Base-by-base conservation (phyloP, 2,888 invertebrate genomes). In the Trypoxylon attenuatum region DNA sequence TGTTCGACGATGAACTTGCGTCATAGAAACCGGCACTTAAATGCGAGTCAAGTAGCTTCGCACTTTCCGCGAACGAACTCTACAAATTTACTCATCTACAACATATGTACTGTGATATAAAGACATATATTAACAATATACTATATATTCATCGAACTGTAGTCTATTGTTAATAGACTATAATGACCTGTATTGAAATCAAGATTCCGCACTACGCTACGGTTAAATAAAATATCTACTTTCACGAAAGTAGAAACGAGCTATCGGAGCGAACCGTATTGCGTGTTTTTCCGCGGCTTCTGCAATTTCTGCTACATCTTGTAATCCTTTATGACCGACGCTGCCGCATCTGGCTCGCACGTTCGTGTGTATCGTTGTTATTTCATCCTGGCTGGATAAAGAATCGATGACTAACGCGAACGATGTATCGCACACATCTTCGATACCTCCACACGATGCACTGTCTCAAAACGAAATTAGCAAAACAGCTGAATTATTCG, bases 1-100 rank as follows among this genome's bases (percentile, higher is more conserved):
- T 18, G 33, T 16, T 46, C 43, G 41, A 27, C 29, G 59, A 68
- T 68, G 45, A 50, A 62, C 43, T 43, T 18, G 65, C 65, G 42
- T 57, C 59, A 50, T 16, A 23, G 54, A 60, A 33, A 45, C n/a
- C 13, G 23, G 23, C 38, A 42, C 16, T 54, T 27, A 21, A 27
- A 46, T 51, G 19, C 55, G 16, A 39, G n/a, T 53, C 33, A 18
- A 42, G 43, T 6, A 25, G 10, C 45, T 42, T 60, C 23, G 39
- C 25, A 5, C 22, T 16, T n/a, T n/a, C n/a, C 8, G 18, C 22
- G 10, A 23, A 8, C 43, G 50, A 43, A 16, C 27, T 16, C 29
- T 50, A 51, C 57, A 50, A 63, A 27, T 53, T 43, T n/a, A n/a
- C n/a, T n/a, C n/a, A n/a, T n/a, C n/a, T n/a, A n/a, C n/a, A n/a